Conservation (phyloP, 2,113 vertebrate species). For the Climacteris rufus region DNA sequence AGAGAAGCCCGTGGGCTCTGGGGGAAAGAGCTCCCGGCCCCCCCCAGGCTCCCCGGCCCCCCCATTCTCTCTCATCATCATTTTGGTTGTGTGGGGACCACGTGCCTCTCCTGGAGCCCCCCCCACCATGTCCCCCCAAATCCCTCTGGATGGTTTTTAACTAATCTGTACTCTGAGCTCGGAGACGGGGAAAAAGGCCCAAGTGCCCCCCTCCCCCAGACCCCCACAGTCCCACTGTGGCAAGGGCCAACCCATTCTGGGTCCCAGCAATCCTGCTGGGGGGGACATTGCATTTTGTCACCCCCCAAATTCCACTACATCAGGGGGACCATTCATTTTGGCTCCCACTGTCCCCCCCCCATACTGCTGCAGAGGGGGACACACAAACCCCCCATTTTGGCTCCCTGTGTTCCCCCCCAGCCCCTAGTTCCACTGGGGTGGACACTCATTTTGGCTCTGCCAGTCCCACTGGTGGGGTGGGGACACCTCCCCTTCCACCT, state of each 20-base stretch:
- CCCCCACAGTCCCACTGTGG: not conserved
- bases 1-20: constrained; percentile 92
- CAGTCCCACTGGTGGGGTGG: not conserved
- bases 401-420: not conserved
- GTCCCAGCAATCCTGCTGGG: not conserved
- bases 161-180: not conserved
- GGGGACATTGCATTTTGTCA: not conserved
- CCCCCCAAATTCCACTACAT: not conserved
- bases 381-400: not conserved
- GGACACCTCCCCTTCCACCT: not conserved
- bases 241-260: not conserved
- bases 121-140: not conserved
- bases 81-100: constrained; percentile 72
- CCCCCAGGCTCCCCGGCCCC: not conserved
- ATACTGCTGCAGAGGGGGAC: not conserved
- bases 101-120: constrained; percentile 18
- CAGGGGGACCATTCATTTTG: not conserved
- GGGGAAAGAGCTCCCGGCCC: constrained; percentile 77
- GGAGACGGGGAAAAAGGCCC: not conserved
- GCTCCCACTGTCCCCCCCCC: not conserved
- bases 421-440: not conserved
- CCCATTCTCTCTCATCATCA: constrained; percentile 62
- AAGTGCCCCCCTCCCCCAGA: not conserved
- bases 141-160: not conserved
- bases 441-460: not conserved